phyloP scores from a whole-genome alignment of 2,797 vertebrate genomes.

The Heterohyrax brucei region DNA sequence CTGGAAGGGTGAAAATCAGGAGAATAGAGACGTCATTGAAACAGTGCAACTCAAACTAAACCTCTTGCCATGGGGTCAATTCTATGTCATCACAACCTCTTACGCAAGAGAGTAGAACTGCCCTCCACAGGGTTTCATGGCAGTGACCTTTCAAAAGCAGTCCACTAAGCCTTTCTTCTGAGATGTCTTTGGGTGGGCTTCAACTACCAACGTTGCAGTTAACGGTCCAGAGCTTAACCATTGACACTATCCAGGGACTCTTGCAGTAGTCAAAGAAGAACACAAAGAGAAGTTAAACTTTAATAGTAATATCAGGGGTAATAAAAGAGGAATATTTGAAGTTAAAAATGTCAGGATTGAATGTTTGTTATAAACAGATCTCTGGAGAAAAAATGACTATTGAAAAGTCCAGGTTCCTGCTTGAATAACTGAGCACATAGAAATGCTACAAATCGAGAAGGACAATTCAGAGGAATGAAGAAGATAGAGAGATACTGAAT shows the following conservation, averaged over 20 bases:
- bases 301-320: neutral
- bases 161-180: neutral
- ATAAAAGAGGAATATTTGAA: slow-evolving; percentile 5
- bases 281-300: neutral
- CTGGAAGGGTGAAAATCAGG: neutral
- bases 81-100: neutral
- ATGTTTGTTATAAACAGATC: slow-evolving; percentile 52
- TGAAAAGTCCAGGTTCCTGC: slow-evolving; percentile 67
- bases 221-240: neutral
- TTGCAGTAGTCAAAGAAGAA: neutral
- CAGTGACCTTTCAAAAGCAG: neutral
- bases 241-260: neutral
- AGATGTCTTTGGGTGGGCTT: neutral
- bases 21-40: neutral
- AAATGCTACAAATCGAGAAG: slow-evolving; percentile 46
- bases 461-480: slow-evolving; percentile 63
- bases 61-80: neutral
- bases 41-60: neutral
- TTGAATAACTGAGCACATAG: slow-evolving; percentile 68
- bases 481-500: slow-evolving; percentile 68
- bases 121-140: neutral
- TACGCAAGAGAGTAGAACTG: neutral
- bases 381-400: slow-evolving; percentile 65
- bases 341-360: slow-evolving; percentile 38
- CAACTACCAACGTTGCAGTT: neutral